phyloP scores from a whole-genome alignment of 2,888 invertebrate species.

The Allolobophora icterica region DNA sequence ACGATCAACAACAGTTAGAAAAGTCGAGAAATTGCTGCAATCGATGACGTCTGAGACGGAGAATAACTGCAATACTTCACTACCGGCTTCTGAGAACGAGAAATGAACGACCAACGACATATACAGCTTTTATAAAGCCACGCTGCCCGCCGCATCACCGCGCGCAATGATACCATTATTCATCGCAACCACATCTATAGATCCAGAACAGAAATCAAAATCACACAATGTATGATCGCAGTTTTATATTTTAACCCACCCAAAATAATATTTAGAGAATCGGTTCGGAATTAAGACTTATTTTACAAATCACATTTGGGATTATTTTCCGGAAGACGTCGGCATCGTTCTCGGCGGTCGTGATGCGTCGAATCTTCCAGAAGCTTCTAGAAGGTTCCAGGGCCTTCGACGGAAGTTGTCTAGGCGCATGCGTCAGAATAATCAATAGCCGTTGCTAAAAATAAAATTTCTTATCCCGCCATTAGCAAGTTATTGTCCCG shows the following conservation, averaged over 20 bases:
- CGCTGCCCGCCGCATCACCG: background rate
- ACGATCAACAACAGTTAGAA: background rate
- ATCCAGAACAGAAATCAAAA: background rate
- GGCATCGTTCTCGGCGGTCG: background rate
- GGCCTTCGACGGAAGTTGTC: slow-evolving; percentile 14
- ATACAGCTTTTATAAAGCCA: background rate
- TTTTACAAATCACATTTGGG: background rate
- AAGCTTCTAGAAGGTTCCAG: slow-evolving; percentile 41
- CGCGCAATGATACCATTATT: background rate
- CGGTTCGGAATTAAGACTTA: background rate
- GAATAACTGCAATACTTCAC: background rate
- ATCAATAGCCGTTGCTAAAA: background rate
- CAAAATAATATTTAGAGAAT: background rate
- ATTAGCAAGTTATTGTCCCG: background rate
- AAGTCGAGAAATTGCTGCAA: background rate
- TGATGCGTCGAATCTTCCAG: slow-evolving; percentile 24
- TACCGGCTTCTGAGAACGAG: background rate
- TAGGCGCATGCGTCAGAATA: background rate
- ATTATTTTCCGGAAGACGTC: slow-evolving; percentile 27
- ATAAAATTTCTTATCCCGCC: background rate
- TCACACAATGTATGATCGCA: background rate
- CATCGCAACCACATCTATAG: background rate
- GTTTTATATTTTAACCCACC: background rate
- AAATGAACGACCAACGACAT: background rate
- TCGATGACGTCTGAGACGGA: background rate